A percentile compares a stretch with the other conserved stretches of the same genome.
phyloP scores from a whole-genome alignment of 2,888 invertebrate species.

The Prenolepis imparis region DNA sequence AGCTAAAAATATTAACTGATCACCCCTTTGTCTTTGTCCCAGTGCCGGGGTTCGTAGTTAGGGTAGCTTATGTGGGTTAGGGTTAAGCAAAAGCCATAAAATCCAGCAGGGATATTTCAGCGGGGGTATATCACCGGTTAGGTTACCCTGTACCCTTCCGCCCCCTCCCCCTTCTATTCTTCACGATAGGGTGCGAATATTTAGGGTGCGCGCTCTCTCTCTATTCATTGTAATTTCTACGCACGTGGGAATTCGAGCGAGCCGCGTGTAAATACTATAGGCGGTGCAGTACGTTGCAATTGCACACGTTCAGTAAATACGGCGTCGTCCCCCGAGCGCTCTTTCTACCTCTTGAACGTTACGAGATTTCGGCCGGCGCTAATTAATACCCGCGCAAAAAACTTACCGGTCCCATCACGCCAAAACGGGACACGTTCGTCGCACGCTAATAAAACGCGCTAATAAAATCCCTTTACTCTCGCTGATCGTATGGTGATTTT shows the following conservation, averaged over 20 bases:
- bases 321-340: not conserved
- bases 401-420: slow-evolving; percentile 14
- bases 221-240: slow-evolving; percentile 74
- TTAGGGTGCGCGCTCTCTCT: slow-evolving; percentile 67
- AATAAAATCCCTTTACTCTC: slow-evolving; percentile 41
- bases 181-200: slow-evolving; percentile 67
- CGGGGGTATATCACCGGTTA: slow-evolving; percentile 42
- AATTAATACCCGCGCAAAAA: slow-evolving; percentile 47
- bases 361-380: slow-evolving; percentile 46
- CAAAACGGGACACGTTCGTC: not conserved
- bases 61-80: slow-evolving; percentile 57
- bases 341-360: slow-evolving; percentile 5
- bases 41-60: slow-evolving; percentile 34
- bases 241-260: slow-evolving; percentile 61
- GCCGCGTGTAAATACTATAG: slow-evolving; percentile 62
- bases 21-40: slow-evolving; percentile 25
- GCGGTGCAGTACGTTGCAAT: slow-evolving; percentile 58
- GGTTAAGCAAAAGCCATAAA: slow-evolving; percentile 71
- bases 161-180: not conserved
- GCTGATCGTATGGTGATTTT: slow-evolving; percentile 27
- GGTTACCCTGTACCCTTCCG: not conserved
- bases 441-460: slow-evolving; percentile 28
- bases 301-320: slow-evolving; percentile 66
- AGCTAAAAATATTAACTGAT: slow-evolving; percentile 51
- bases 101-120: slow-evolving; percentile 62